phyloP scores from a whole-genome alignment of 2,888 invertebrate genomes.

The Buathra laborator region DNA sequence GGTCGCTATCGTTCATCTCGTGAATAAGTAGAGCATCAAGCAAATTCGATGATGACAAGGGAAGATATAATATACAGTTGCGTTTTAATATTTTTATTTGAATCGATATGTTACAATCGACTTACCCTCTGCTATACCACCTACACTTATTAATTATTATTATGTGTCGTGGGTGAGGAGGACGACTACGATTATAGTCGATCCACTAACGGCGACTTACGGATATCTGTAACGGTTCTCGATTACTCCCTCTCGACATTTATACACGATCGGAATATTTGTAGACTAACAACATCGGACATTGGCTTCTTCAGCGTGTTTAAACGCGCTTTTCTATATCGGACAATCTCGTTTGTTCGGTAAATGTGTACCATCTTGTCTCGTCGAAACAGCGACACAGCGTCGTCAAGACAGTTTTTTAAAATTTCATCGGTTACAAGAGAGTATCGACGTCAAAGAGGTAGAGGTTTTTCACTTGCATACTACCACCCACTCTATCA shows the following conservation, averaged over 20 bases:
- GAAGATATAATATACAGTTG: too few relatives aligned
- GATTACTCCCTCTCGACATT: background rate
- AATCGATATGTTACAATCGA: too few relatives aligned
- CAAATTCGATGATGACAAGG: background rate
- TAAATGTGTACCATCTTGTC: background rate
- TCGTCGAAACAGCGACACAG: background rate
- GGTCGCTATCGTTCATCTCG: background rate
- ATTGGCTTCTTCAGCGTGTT: conserved; percentile 18
- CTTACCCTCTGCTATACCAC: too few relatives aligned
- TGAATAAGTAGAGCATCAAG: background rate
- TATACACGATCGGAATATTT: conserved; percentile 26
- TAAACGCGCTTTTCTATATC: conserved; percentile 11
- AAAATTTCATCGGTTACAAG: background rate
- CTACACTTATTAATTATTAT: too few relatives aligned
- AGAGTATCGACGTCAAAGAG: background rate
- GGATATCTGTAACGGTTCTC: background rate
- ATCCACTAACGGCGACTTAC: too few relatives aligned
- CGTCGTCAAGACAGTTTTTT: background rate
- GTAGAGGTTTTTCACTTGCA: background rate
- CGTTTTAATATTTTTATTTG: too few relatives aligned
- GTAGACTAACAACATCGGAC: conserved; percentile 23
- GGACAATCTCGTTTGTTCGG: background rate
- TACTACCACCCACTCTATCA: background rate
- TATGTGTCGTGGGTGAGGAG: background rate
- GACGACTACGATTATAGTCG: too few relatives aligned